Conservation (phyloP, 2,888 invertebrate species). For the Neoascia interrupta region DNA sequence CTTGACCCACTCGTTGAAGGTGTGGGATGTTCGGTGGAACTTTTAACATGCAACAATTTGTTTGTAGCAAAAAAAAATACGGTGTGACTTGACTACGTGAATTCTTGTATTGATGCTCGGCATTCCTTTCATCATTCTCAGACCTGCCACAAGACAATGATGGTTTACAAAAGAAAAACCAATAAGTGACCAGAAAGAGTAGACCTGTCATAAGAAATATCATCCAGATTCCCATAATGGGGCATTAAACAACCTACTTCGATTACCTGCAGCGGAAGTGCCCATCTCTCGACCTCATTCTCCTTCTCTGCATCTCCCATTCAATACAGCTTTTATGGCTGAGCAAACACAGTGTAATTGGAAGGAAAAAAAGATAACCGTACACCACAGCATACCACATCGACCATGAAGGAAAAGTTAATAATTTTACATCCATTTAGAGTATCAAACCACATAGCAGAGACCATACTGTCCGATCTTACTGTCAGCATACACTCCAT, state of each 20-base stretch:
- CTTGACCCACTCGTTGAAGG: conserved; percentile 54
- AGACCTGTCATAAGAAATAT: too few relatives aligned
- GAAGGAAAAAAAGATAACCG: conserved; percentile 25
- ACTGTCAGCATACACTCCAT: conserved; percentile 28
- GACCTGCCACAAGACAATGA: too few relatives aligned
- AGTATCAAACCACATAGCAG: conserved; percentile 35
- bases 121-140: too few relatives aligned
- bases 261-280: conserved; percentile 45
- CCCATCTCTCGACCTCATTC: conserved; percentile 41
- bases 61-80: too few relatives aligned
- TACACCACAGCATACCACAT: conserved; percentile 46
- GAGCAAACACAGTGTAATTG: background rate
- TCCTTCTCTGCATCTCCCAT: background rate
- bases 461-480: conserved; percentile 15
- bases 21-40: conserved; percentile 43
- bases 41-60: too few relatives aligned
- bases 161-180: too few relatives aligned
- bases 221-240: too few relatives aligned
- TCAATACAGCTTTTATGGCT: conserved; percentile 31
- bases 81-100: too few relatives aligned
- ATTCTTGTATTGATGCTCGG: too few relatives aligned
- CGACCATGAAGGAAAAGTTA: conserved; percentile 51
- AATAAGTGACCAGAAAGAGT: too few relatives aligned
- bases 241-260: conserved; percentile 40
- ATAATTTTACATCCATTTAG: conserved; percentile 62